Base-by-base conservation (phyloP, 2,797 vertebrate species). In the Enteromius radiatus region DNA sequence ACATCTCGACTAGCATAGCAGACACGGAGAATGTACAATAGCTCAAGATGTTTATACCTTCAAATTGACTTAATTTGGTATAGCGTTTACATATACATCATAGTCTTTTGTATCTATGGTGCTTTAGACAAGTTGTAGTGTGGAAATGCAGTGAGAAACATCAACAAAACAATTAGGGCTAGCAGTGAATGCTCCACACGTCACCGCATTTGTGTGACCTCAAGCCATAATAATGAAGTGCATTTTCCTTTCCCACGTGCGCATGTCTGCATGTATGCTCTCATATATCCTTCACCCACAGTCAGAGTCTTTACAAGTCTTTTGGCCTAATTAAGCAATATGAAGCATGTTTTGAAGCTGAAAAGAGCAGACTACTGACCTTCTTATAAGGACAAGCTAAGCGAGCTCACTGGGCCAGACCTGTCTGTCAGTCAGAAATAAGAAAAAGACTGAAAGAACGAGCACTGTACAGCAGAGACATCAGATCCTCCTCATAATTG, bases 241-340 rank as follows among this genome's bases (percentile, higher is more conserved):
- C 1, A 3, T 73, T 81, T 36, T 73, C 28, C 19, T 85, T 67
- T 76, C 54, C 36, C 17, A 78, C 12, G 1, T 61, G 38, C 38
- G 6, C 17, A 36, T 36, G 52, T 76, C 63, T 71, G 12, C 45
- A 38, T 49, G 33, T 41, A 17, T 21, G 19, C 82, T 83, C 64
- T 63, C 65, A 38, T 76, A 84, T 81, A 77, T 76, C 83, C 80
- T 85, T 91, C 89, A 86, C 76, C 76, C 63, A 88, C 87, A 83
- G 86, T 91, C 86, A 84, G 79, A 87, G 80, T 87, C 91, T 90
- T 90, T 89, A 92, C 91, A 93, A 90, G 86, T 74, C 85, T 86
- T 88, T 90, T 89, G 88, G 88, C 92, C 93, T 95, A 94, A 95
- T 96, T 95, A 94, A 95, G 94, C 93, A 93, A 93, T 93, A 90